Conservation (phyloP, 2,888 invertebrate genomes). For the Lasioglossum figueresi region DNA sequence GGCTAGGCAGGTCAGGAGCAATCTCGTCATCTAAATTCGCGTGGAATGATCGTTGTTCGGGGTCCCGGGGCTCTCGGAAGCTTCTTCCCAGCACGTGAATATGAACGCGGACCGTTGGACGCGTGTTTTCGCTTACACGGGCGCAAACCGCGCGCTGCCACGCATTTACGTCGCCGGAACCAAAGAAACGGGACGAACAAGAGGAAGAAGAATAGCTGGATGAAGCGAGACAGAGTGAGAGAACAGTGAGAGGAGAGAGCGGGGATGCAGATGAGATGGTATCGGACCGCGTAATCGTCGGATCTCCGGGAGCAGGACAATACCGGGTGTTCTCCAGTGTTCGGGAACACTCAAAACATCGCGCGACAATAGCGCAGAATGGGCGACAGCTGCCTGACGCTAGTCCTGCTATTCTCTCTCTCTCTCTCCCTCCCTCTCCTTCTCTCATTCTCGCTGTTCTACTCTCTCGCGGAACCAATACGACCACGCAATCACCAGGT, state of each 20-base stretch:
- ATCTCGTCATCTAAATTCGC: constrained; percentile 70
- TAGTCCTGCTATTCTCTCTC: constrained; percentile 31
- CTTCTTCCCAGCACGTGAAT: constrained; percentile 43
- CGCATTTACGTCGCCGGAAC: constrained; percentile 16
- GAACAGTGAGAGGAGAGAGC: constrained; percentile 38
- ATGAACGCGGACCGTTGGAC: constrained; percentile 6
- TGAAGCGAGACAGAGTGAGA: neutral
- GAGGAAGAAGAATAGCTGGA: neutral
- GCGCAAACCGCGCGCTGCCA: constrained; percentile 33
- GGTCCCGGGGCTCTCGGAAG: constrained; percentile 2
- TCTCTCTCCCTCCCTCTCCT: constrained; percentile 27
- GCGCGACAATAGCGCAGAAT: constrained; percentile 81
- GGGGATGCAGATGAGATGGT: constrained; percentile 83
- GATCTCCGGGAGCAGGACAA: constrained; percentile 81
- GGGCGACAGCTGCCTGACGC: constrained; percentile 83
- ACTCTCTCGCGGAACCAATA: neutral
- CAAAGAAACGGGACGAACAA: constrained; percentile 14
- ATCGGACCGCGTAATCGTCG: constrained; percentile 81
- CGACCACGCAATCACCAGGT: neutral
- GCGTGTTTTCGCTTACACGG: constrained; percentile 51
- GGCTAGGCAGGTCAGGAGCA: neutral
- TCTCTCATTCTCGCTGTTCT: neutral
- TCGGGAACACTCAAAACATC: constrained; percentile 82
- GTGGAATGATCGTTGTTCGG: constrained; percentile 65
- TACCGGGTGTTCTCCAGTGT: constrained; percentile 81